Percentiles rank a stretch among this genome's conserved stretches.
Conservation (phyloP, 2,888 invertebrate genomes). For the Nebria brevicollis region DNA sequence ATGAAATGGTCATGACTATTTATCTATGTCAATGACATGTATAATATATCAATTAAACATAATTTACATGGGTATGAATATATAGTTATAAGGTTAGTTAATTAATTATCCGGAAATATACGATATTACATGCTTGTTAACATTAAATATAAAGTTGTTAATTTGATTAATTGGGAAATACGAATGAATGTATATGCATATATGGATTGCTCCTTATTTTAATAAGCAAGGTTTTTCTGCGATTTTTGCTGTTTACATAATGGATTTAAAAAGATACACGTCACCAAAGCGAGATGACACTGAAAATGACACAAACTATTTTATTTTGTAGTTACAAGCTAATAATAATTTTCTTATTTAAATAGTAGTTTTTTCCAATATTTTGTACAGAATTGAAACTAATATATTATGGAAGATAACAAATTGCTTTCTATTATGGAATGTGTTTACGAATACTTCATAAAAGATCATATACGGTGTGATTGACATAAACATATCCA, state of each 20-base stretch:
- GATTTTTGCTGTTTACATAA: neutral
- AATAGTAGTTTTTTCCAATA: no score
- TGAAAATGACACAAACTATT: no score
- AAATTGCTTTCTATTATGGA: no score
- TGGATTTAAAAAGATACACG: no score
- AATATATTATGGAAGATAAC: no score
- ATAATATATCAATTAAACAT: neutral
- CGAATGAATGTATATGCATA: neutral
- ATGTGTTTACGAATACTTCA: no score
- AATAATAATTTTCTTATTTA: no score
- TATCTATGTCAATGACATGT: neutral
- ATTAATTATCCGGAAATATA: neutral
- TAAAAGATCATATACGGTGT: no score
- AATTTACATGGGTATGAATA: neutral
- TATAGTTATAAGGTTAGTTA: conserved; percentile 5
- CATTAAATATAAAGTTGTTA: neutral
- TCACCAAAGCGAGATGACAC: no score
- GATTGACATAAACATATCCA: no score
- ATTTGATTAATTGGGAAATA: neutral
- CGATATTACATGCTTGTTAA: neutral
- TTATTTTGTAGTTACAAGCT: no score
- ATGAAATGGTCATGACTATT: conserved; percentile 8
- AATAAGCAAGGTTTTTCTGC: neutral
- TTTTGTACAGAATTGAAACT: no score
- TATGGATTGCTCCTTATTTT: neutral